Evolutionary conservation across 2,113 vertebrate genomes (phyloP), one percentile per base, ranked within the genome.

Genomic region (Stegastes partitus): DNA sequence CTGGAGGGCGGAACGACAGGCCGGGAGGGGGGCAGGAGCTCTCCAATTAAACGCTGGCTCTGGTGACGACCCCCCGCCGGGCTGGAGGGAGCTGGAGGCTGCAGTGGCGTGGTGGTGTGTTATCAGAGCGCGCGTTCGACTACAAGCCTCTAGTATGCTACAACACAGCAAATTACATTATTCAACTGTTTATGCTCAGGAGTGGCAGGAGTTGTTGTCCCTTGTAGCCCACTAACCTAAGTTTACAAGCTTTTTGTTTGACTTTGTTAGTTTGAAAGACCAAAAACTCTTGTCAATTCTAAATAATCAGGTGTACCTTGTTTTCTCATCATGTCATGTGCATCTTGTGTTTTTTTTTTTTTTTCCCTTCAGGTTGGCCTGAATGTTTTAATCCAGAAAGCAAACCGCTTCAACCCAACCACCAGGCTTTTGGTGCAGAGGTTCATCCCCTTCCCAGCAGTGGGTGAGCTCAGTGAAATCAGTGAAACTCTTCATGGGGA

Each of bases 391-490:
- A 92, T 98, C 87, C 93, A 96, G 94, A 97, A 87, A 95, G 96
- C 97, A 22, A 94, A 93, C 88, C 91, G 92, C 85, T 97, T 98
- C 82, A 96, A 92, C 54, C 96, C 97, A 0, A 94, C 96, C 42
- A 96, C 95, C 49, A 95, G 95, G 61, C 93, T 97, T 22, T 74
- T 99, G 82, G 95, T 99, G 85, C 96, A 98, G 95, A 95, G 97
- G 82, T 97, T 98, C 71, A 95, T 98, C 90, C 97, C 97, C 0
- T 98, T 98, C 90, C 97, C 97, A 16, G 97, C 97, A 47, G 97
- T 98, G 42, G 97, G 97, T 99, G 93, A 93, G 93, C 91, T 68
- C 26, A 55, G 31, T 10, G n/a, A 59, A 28, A 58, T 51, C 51
- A 12, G 54, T 0, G 6, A 25, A 61, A 23, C 56, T 23, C 64